These are phyloP conservation scores for Platalea minor DNA, from an alignment of 2,797 vertebrate genomes.

Conservation along the genomic window DNA sequence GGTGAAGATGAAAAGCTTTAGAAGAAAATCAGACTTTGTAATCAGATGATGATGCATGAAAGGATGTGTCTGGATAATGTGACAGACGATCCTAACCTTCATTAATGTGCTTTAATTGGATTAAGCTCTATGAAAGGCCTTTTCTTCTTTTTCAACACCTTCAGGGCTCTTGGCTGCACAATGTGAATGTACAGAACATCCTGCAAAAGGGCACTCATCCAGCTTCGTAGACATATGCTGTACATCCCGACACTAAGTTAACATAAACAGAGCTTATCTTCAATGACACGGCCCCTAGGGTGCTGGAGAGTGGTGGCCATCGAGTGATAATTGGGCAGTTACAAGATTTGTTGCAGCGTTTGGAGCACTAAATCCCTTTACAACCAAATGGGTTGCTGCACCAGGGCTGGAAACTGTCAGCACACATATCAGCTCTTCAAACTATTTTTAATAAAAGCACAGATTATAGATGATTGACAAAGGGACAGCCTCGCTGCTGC, in stretches of 20 bases:
- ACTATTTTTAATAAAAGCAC: slow-evolving; percentile 35
- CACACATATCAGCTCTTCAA: background rate
- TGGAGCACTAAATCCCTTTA: slow-evolving; percentile 22
- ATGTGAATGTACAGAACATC: slow-evolving; percentile 34
- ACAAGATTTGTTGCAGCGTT: slow-evolving; percentile 25
- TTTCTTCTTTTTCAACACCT: slow-evolving; percentile 60
- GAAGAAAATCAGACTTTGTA: slow-evolving; percentile 40
- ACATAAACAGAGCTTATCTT: slow-evolving; percentile 43
- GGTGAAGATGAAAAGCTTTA: slow-evolving; percentile 11
- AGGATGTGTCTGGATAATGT: slow-evolving; percentile 55
- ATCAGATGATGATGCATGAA: slow-evolving; percentile 56
- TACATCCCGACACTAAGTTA: slow-evolving; percentile 46
- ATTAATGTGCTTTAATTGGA: slow-evolving; percentile 69
- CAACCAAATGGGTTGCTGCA: background rate
- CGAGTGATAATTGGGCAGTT: slow-evolving; percentile 51
- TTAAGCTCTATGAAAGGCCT: slow-evolving; percentile 55
- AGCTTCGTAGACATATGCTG: slow-evolving; percentile 35
- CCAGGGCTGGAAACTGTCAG: slow-evolving; percentile 1
- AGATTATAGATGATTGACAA: slow-evolving; percentile 19
- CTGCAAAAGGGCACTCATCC: slow-evolving; percentile 46
- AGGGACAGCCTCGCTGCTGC: background rate
- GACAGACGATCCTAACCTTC: slow-evolving; percentile 63
- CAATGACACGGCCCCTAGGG: slow-evolving; percentile 31
- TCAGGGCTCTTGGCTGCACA: slow-evolving; percentile 26
- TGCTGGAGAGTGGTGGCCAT: slow-evolving; percentile 21